Conservation (phyloP, 2,797 vertebrate genomes). For the Heterohyrax brucei region DNA sequence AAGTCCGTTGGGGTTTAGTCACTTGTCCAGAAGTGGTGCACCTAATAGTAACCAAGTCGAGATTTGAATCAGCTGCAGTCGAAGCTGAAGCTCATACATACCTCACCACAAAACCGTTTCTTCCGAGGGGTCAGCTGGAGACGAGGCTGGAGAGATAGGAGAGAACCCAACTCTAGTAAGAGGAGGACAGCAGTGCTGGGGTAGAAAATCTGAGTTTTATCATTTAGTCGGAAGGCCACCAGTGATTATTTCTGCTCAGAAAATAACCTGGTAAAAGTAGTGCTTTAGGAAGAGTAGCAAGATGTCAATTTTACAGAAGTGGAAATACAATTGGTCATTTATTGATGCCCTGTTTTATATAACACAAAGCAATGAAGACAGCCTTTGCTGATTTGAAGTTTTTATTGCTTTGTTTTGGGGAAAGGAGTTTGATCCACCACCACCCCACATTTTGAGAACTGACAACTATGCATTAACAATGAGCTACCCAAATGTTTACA, state of each 20-base stretch:
- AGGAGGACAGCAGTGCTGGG: neutral
- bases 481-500: neutral
- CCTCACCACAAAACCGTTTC: neutral
- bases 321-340: neutral
- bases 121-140: neutral
- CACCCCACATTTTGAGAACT: neutral
- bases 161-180: neutral
- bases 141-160: neutral
- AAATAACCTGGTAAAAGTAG: neutral
- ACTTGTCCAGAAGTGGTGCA: neutral
- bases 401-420: slow-evolving; percentile 57
- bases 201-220: neutral
- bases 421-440: neutral
- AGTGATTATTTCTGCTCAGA: neutral
- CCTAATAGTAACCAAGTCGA: neutral
- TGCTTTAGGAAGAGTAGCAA: neutral
- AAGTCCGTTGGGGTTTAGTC: neutral
- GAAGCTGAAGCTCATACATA: neutral
- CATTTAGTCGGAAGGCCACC: neutral
- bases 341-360: neutral
- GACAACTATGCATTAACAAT: slow-evolving; percentile 28
- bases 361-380: slow-evolving; percentile 17
- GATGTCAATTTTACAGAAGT: neutral
- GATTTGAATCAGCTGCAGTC: neutral
- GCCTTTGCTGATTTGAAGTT: neutral